Evolutionary conservation across 1,140 invertebrate genomes (phyloP).

Genomic region (Araneus ventricosus): DNA sequence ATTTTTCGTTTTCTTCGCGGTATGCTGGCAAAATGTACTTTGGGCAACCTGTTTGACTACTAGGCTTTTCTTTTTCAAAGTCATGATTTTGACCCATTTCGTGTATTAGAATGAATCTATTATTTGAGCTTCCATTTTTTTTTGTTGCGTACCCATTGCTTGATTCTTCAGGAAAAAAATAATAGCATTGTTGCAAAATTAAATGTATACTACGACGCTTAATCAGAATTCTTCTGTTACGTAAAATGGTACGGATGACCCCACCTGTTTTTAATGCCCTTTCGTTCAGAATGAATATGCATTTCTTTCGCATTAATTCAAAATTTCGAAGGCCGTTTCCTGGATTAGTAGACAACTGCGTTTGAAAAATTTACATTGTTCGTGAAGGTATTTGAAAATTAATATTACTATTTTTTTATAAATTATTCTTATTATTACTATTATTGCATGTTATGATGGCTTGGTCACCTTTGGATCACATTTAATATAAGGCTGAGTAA

Average conservation of each 20-base stretch:
- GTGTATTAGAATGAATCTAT: conserved; percentile 53
- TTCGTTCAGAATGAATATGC: not conserved
- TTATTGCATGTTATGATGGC: no score
- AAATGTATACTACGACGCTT: not conserved
- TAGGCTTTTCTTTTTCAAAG: conserved; percentile 68
- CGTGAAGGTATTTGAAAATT: not conserved
- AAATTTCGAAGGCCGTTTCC: not conserved
- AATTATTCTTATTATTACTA: no score
- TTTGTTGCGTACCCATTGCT: conserved; percentile 19
- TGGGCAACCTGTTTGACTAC: conserved; percentile 36
- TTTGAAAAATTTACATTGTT: not conserved
- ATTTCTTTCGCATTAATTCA: not conserved
- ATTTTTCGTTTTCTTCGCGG: conserved; percentile 48
- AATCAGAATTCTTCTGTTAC: conserved; percentile 40
- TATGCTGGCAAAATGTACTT: conserved; percentile 49
- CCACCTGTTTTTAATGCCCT: conserved; percentile 24
- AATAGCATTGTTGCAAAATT: conserved; percentile 39
- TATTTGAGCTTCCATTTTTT: conserved; percentile 45
- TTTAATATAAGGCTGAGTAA: no score
- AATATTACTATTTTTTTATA: no score
- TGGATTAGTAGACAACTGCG: not conserved
- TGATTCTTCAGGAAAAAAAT: not conserved
- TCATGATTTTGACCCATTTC: conserved; percentile 75
- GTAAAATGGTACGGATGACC: conserved; percentile 23
- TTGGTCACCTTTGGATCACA: no score